Percentiles rank a stretch among this genome's conserved stretches.
These are phyloP conservation scores for Macrostomum lignano DNA, from an alignment of 1,140 invertebrate genomes.

Conservation along the genomic window DNA sequence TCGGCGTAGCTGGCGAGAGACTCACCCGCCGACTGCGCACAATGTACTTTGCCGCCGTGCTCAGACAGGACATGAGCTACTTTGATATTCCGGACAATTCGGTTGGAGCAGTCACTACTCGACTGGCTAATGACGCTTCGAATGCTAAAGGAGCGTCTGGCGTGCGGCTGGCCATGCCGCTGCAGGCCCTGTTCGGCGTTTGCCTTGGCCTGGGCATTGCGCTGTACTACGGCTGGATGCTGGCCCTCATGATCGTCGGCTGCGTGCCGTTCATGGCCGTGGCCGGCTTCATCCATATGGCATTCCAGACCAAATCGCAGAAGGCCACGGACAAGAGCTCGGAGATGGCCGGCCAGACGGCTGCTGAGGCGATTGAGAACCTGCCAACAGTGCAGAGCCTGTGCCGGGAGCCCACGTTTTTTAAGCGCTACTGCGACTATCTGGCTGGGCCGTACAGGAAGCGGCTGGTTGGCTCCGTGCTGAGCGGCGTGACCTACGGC, in stretches of 20 bases:
- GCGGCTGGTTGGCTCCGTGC: conserved; percentile 11
- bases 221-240: conserved; percentile 26
- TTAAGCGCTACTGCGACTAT: conserved; percentile 15
- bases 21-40: conserved; percentile 27
- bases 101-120: conserved; percentile 15
- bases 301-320: neutral
- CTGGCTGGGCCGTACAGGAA: conserved; percentile 27
- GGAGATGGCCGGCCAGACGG: conserved; percentile 30
- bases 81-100: conserved; percentile 19
- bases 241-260: conserved; percentile 30
- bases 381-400: conserved; percentile 47
- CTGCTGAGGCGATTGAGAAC: conserved; percentile 47
- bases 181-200: conserved; percentile 22
- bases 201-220: conserved; percentile 20
- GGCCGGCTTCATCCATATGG: conserved; percentile 19
- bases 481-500: conserved; percentile 9
- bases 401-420: conserved; percentile 38
- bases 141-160: conserved; percentile 24
- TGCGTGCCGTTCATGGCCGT: conserved; percentile 34
- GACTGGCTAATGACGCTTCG: conserved; percentile 26
- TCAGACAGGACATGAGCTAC: conserved; percentile 28
- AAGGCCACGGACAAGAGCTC: neutral
- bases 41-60: conserved; percentile 24
- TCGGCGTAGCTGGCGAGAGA: conserved; percentile 19
- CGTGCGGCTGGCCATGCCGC: conserved; percentile 17